Percentiles rank a stretch among this genome's conserved stretches.
phyloP scores from a whole-genome alignment of 1,140 invertebrate species.

The Atta cephalotes region DNA sequence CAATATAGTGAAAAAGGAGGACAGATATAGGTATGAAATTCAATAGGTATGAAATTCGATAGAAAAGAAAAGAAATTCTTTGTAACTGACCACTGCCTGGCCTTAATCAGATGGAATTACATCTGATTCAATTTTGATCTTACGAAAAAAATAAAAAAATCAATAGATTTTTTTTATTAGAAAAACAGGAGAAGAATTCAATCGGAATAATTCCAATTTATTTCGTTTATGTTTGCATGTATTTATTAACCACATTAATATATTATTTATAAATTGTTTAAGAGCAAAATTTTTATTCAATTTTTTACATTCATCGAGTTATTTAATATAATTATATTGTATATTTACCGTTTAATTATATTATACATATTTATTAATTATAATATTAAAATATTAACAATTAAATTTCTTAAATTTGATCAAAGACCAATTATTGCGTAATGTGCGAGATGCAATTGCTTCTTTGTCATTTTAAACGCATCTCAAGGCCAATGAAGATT shows the following conservation, averaged over 20 bases:
- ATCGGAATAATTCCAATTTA: neutral
- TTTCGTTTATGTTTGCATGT: neutral
- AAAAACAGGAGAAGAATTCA: neutral
- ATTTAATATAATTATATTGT: neutral
- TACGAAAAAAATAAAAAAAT: neutral
- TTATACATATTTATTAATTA: neutral
- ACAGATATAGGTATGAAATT: neutral
- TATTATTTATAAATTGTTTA: neutral
- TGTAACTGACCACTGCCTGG: conserved; percentile 55
- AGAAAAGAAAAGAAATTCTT: neutral
- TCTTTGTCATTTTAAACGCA: neutral
- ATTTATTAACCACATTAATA: neutral
- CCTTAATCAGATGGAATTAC: conserved; percentile 39
- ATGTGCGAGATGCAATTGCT: neutral
- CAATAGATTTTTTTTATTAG: neutral
- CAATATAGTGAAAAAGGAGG: conserved; percentile 56
- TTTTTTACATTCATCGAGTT: neutral
- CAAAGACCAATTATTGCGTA: conserved; percentile 11
- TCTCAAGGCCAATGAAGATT: conserved; percentile 11
- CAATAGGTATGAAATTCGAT: conserved; percentile 52
- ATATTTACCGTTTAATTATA: too few species aligned
- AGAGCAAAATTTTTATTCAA: neutral
- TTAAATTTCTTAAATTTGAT: neutral
- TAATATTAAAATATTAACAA: neutral
- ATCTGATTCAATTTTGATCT: conserved; percentile 6